Percentiles rank a stretch among this genome's conserved stretches.
These are phyloP conservation scores for Pyrochroa serraticornis DNA, from an alignment of 2,888 invertebrate species.

Conservation along the genomic window DNA sequence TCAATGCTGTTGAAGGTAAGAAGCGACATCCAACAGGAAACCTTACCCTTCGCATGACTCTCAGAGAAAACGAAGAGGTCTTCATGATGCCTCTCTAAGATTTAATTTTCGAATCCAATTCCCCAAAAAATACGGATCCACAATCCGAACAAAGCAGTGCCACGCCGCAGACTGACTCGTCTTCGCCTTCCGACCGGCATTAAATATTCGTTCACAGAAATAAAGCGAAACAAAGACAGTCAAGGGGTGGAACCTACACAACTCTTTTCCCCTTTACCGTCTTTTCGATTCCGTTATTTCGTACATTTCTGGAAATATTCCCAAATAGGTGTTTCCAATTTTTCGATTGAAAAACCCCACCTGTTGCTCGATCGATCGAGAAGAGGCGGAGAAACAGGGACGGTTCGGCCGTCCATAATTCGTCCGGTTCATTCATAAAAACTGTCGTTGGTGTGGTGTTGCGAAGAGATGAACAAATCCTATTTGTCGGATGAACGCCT, in stretches of 20 bases:
- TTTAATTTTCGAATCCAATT: too few relatives aligned
- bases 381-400: neutral
- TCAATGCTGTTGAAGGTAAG: neutral
- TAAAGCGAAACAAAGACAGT: neutral
- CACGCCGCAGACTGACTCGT: slow-evolving; percentile 40
- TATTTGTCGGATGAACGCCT: slow-evolving; percentile 7
- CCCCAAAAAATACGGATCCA: neutral
- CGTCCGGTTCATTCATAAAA: slow-evolving; percentile 9
- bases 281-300: too few relatives aligned
- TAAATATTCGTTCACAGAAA: slow-evolving; percentile 12
- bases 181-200: slow-evolving; percentile 14
- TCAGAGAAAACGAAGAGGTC: slow-evolving; percentile 77
- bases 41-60: slow-evolving; percentile 81
- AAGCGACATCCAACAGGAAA: slow-evolving; percentile 33
- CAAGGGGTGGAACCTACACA: neutral
- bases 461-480: slow-evolving; percentile 9
- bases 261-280: too few relatives aligned
- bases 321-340: too few relatives aligned
- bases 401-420: neutral
- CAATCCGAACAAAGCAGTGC: slow-evolving; percentile 26
- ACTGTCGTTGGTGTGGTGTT: neutral
- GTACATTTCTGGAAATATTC: too few relatives aligned
- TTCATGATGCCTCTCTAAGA: slow-evolving; percentile 64
- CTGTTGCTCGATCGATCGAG: slow-evolving; percentile 2
- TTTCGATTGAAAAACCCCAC: neutral